Percentiles rank a stretch among this genome's conserved stretches.
These are phyloP conservation scores for Pocillopora grandis DNA, from an alignment of 92 coral and sea anemone genomes.

Conservation along the genomic window DNA sequence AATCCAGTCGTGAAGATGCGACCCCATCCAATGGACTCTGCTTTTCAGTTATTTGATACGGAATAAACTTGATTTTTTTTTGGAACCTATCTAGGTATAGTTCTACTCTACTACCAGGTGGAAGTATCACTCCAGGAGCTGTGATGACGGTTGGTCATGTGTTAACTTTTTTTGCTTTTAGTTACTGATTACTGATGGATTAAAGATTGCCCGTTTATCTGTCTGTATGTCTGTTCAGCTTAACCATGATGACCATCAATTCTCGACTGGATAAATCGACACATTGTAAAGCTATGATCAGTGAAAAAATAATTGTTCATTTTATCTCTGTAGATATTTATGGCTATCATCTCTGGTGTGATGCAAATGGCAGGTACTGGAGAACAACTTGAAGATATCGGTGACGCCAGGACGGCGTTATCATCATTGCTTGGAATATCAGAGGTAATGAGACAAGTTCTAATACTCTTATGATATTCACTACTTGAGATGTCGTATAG, in stretches of 20 bases:
- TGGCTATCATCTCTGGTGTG: slow-evolving; percentile 83
- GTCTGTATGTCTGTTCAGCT: no score
- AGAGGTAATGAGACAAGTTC: slow-evolving; percentile 37
- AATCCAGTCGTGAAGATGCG: no score
- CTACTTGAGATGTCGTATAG: no score
- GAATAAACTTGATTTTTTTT: no score
- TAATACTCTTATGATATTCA: no score
- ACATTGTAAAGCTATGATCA: background rate
- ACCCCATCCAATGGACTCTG: no score
- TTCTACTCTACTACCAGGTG: slow-evolving; percentile 67
- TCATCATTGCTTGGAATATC: slow-evolving; percentile 60
- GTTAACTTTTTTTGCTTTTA: no score
- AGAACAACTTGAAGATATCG: slow-evolving; percentile 69
- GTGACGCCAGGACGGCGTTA: slow-evolving; percentile 55
- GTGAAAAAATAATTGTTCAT: background rate
- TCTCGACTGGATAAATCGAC: background rate
- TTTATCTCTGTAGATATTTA: slow-evolving; percentile 56
- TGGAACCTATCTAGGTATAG: slow-evolving; percentile 73
- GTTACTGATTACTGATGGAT: background rate
- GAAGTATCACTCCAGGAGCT: slow-evolving; percentile 87
- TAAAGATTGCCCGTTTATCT: no score
- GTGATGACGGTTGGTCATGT: slow-evolving; percentile 78
- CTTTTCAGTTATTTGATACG: no score
- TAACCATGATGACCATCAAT: no score
- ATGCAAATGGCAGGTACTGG: slow-evolving; percentile 85